These are phyloP conservation scores for Sipha maydis DNA, from an alignment of 2,888 invertebrate species.

Conservation along the genomic window DNA sequence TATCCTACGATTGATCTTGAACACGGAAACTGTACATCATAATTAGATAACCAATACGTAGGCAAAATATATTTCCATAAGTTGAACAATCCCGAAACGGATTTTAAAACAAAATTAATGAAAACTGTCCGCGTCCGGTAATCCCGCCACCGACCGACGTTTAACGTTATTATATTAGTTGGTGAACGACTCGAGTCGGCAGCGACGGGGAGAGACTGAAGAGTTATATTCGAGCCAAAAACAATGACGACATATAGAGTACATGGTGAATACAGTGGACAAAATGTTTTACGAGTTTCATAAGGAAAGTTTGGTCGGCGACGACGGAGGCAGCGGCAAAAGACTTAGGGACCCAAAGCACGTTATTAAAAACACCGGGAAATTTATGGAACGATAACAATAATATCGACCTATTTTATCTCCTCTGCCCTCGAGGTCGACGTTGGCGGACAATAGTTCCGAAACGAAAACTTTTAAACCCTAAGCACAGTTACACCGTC, in stretches of 20 bases:
- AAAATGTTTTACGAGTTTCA: slow-evolving; percentile 62
- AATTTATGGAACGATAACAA: slow-evolving; percentile 62
- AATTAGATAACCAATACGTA: too few species aligned
- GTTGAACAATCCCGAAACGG: background rate
- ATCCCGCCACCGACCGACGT: background rate
- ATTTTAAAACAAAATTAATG: background rate
- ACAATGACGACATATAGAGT: slow-evolving; percentile 55
- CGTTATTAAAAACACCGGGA: slow-evolving; percentile 61
- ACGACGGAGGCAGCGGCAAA: slow-evolving; percentile 29
- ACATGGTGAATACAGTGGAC: slow-evolving; percentile 49
- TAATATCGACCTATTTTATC: slow-evolving; percentile 61
- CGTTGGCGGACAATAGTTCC: slow-evolving; percentile 52
- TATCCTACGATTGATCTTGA: background rate
- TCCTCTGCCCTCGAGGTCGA: slow-evolving; percentile 43
- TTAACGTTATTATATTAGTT: slow-evolving; percentile 30
- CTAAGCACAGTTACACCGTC: slow-evolving; percentile 25
- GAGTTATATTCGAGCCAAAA: slow-evolving; percentile 53
- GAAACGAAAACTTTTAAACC: slow-evolving; percentile 60
- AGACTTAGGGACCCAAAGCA: slow-evolving; percentile 59
- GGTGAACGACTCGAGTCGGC: background rate
- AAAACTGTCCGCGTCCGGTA: background rate
- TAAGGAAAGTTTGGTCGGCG: slow-evolving; percentile 55
- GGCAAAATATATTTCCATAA: too few species aligned
- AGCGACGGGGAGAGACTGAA: background rate
- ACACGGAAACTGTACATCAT: background rate